phyloP scores from a whole-genome alignment of 2,113 vertebrate species.

The Onychorhynchus coronatus region DNA sequence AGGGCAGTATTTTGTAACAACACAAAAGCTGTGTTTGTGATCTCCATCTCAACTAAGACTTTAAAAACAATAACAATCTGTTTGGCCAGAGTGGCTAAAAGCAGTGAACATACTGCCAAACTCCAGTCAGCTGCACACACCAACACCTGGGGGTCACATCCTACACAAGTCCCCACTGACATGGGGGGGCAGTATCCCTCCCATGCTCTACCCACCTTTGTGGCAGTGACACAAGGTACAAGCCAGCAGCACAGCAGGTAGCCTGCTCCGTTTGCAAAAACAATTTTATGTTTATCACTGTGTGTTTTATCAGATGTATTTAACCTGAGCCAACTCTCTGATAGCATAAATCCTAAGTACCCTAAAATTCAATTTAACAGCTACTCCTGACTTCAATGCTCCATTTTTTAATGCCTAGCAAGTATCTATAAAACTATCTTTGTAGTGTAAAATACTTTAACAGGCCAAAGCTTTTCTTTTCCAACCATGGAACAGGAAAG shows the following conservation, averaged over 20 bases:
- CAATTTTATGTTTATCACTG: background rate
- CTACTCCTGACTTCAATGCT: fast-evolving
- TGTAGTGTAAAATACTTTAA: background rate
- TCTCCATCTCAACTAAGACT: background rate
- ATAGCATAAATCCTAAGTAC: background rate
- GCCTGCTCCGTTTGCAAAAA: background rate
- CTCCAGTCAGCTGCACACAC: background rate
- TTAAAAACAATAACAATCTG: background rate
- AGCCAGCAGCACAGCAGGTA: background rate
- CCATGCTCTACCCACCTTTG: background rate
- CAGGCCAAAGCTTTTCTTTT: background rate
- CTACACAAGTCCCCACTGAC: background rate
- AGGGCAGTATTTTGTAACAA: background rate
- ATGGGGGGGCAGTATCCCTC: background rate
- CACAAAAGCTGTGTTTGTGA: background rate
- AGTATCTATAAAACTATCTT: background rate
- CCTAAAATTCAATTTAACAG: background rate
- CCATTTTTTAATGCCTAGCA: background rate
- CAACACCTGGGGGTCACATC: background rate
- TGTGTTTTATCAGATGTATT: background rate
- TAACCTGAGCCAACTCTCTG: background rate
- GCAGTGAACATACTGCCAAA: background rate
- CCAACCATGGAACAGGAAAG: background rate
- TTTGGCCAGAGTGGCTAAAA: background rate
- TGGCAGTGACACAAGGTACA: background rate